These are phyloP conservation scores for Polylopha cassiicola DNA, from an alignment of 2,888 invertebrate genomes.

Conservation along the genomic window DNA sequence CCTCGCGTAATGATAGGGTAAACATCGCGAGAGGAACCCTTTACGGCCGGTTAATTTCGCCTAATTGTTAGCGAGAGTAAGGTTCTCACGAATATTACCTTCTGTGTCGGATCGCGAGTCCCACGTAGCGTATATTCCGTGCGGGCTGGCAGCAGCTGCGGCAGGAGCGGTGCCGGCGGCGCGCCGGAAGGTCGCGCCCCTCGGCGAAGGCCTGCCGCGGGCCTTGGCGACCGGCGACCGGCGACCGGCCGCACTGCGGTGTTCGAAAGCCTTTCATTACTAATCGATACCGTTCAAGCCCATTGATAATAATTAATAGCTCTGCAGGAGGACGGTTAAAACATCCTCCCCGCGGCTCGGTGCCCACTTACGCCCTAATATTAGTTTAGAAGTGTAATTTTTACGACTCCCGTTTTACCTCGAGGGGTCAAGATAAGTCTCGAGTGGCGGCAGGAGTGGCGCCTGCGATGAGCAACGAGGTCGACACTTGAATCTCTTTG, in stretches of 20 bases:
- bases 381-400: slow-evolving; percentile 65
- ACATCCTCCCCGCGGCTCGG: slow-evolving; percentile 45
- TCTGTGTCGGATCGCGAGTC: slow-evolving; percentile 61
- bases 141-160: slow-evolving; percentile 56
- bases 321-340: slow-evolving; percentile 38
- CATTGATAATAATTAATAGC: slow-evolving; percentile 68
- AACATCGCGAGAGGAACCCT: slow-evolving; percentile 60
- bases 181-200: slow-evolving; percentile 39
- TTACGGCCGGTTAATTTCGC: slow-evolving; percentile 64
- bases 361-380: slow-evolving; percentile 53
- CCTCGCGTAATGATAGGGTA: slow-evolving; percentile 68
- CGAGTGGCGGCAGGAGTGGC: slow-evolving; percentile 57
- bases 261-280: slow-evolving; percentile 52
- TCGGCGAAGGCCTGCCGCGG: slow-evolving; percentile 40
- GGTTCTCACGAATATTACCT: slow-evolving; percentile 73
- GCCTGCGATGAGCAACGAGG: slow-evolving; percentile 43
- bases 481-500: slow-evolving; percentile 60
- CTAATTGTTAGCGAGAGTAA: slow-evolving; percentile 65
- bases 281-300: slow-evolving; percentile 61
- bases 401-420: slow-evolving; percentile 69
- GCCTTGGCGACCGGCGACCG: slow-evolving; percentile 30
- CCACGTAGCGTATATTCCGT: slow-evolving; percentile 64
- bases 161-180: slow-evolving; percentile 43
- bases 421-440: slow-evolving; percentile 60
- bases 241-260: slow-evolving; percentile 57